Evolutionary conservation across 1,140 invertebrate species (phyloP), one percentile per base, ranked within the genome.

Genomic region (Zaprionus tsacasi): DNA sequence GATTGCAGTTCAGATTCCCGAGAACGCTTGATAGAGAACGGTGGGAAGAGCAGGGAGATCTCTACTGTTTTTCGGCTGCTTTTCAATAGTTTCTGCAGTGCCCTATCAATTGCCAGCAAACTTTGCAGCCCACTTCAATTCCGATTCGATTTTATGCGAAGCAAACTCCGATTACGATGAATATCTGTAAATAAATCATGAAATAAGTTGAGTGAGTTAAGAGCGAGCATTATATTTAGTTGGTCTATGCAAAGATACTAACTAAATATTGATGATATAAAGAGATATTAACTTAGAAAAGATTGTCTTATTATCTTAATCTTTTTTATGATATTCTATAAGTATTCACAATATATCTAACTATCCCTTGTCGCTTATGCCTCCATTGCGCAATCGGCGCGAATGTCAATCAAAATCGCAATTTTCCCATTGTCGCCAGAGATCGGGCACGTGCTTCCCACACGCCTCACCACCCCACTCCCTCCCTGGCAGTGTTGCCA

Each of bases 71-170:
- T 48, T 66, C 13, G 55, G 65, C n/a, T 63, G 55, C 69, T 79
- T 52, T 70, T 79, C 38, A 63, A 82, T 77, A 82, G 82, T 85
- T 85, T 63, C 35, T 48, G 67, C 68, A 82, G 69, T 64, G 57
- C 64, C n/a, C 25, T 55, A 87, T 82, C 82, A 88, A 82, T 86
- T 65, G 66, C 56, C 35, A 50, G 58, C 54, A 79, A 86, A 64
- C 73, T 80, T 52, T 2, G 2, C 38, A 65, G 48, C 54, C 59
- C 25, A n/a, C 58, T 45, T 30, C 30, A 38, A 68, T 68, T 75
- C 17, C 43, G n/a, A 64, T 30, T 30, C 27, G 27, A 30, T 30
- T 30, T 30, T 2, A 5, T 6, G 27, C 21, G 21, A 21, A 57
- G 70, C 35, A 55, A 2, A 69, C 40, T 30, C n/a, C 36, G 48